Evolutionary conservation across 2,888 invertebrate genomes (phyloP).

Genomic region (Heteromurus nitidus): DNA sequence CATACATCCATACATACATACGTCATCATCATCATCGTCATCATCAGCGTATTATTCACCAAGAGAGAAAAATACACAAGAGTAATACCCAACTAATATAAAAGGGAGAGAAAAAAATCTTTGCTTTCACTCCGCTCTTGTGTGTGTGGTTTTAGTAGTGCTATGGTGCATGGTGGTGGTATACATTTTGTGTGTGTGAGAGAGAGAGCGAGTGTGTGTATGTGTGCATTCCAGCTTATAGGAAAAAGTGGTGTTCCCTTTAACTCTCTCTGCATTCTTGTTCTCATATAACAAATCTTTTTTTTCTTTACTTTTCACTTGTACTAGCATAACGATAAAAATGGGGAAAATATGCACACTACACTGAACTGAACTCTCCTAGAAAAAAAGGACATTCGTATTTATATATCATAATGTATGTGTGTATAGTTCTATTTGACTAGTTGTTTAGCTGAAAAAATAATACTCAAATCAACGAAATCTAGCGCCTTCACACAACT

Average conservation of each 20-base stretch:
- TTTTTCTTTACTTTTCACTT: conserved; percentile 5
- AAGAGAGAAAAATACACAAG: conserved; percentile 12
- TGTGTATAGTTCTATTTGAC: background rate
- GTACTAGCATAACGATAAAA: background rate
- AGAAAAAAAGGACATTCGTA: background rate
- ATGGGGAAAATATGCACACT: background rate
- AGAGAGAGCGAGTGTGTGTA: background rate
- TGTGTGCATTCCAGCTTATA: too few relatives aligned
- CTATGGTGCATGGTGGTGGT: too few relatives aligned
- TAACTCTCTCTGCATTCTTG: too few relatives aligned
- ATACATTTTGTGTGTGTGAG: too few relatives aligned
- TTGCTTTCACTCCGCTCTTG: background rate
- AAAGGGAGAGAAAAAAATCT: conserved; percentile 1
- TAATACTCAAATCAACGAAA: conserved; percentile 27
- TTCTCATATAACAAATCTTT: too few relatives aligned
- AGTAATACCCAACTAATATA: background rate
- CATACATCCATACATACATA: too few relatives aligned
- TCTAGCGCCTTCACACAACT: conserved; percentile 25
- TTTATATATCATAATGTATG: too few relatives aligned
- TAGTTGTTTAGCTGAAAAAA: background rate
- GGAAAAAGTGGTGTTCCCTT: too few relatives aligned
- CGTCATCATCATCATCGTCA: conserved; percentile 8
- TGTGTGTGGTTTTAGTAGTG: background rate
- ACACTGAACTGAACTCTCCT: too few relatives aligned
- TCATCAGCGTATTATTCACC: conserved; percentile 12